phyloP scores from a whole-genome alignment of 2,888 invertebrate genomes.

The Bursaphelenchus okinawaensis region DNA sequence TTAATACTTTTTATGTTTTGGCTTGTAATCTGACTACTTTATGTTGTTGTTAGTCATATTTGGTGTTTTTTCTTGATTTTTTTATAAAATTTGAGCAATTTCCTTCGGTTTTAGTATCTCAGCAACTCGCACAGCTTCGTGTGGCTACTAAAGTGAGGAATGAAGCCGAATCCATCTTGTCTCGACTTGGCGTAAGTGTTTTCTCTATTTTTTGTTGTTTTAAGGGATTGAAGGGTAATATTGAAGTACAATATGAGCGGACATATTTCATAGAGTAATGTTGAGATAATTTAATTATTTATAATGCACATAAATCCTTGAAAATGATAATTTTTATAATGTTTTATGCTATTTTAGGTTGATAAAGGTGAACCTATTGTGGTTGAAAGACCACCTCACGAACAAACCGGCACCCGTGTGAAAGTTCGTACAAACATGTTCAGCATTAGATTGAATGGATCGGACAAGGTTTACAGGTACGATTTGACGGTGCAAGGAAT shows the following conservation, averaged over 20 bases:
- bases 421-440: not conserved
- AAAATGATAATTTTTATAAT: no score
- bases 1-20: no score
- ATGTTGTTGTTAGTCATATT: no score
- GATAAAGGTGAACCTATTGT: not conserved
- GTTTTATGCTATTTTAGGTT: not conserved
- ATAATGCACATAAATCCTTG: no score
- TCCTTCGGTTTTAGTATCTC: not conserved
- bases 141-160: not conserved
- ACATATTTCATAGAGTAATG: no score
- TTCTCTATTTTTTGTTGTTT: no score
- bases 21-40: no score
- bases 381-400: not conserved
- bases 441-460: not conserved
- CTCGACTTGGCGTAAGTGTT: not conserved
- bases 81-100: no score
- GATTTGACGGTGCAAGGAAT: constrained; percentile 24
- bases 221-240: no score
- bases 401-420: not conserved
- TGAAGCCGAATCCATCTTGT: not conserved
- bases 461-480: constrained; percentile 21
- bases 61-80: no score
- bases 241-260: no score
- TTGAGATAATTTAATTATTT: no score
- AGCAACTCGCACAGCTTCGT: not conserved